These are phyloP conservation scores for Drosophila buzzatii DNA, from an alignment of 2,888 invertebrate genomes.

Conservation along the genomic window DNA sequence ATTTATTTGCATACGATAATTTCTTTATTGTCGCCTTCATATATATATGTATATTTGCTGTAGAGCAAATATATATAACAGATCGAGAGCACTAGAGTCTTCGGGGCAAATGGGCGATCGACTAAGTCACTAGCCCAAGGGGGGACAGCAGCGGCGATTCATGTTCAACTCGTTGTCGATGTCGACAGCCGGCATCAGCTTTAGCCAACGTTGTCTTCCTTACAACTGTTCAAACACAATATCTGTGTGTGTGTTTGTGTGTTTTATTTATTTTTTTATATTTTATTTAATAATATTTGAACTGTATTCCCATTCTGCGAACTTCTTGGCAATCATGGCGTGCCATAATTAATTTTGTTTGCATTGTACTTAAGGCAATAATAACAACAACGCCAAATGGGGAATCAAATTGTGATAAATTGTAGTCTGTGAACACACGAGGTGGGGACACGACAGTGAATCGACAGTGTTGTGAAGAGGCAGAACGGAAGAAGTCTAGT, in stretches of 20 bases:
- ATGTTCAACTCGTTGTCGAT: conserved; percentile 7
- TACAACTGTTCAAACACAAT: conserved; percentile 73
- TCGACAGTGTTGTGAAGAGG: background rate
- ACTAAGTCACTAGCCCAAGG: conserved; percentile 12
- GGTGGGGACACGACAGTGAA: conserved; percentile 13
- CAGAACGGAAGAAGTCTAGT: background rate
- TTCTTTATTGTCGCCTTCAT: conserved; percentile 60
- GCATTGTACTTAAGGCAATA: conserved; percentile 60
- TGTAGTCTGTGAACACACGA: conserved; percentile 10
- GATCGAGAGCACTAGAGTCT: conserved; percentile 11
- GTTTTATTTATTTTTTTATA: conserved; percentile 21
- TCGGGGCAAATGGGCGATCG: conserved; percentile 3
- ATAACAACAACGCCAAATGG: conserved; percentile 30
- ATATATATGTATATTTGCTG: conserved; percentile 14
- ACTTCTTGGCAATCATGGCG: conserved; percentile 55
- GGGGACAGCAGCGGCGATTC: background rate
- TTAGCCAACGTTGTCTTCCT: conserved; percentile 53
- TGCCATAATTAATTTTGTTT: conserved; percentile 68
- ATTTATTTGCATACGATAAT: conserved; percentile 74
- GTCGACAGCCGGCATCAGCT: conserved; percentile 13
- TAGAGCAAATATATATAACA: conserved; percentile 23
- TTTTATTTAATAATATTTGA: conserved; percentile 51
- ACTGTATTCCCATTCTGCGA: conserved; percentile 35
- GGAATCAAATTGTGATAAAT: conserved; percentile 44
- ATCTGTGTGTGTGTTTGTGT: conserved; percentile 1